Evolutionary conservation across 2,113 vertebrate species (phyloP).

Genomic region (Pelvicachromis taeniatus): DNA sequence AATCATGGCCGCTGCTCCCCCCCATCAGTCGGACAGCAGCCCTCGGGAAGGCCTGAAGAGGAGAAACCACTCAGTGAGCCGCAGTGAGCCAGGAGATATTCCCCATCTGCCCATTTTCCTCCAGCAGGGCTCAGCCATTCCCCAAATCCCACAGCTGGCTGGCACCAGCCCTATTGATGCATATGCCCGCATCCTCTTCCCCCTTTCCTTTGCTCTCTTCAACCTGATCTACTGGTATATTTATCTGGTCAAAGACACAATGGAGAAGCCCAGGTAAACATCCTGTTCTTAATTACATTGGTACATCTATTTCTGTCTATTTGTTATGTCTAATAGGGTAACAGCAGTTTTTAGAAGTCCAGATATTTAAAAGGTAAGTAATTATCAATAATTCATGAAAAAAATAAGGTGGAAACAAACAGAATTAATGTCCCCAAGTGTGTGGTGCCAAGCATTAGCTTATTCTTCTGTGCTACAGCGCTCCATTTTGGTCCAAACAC

Average conservation of each 20-base stretch:
- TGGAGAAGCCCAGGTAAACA: slow-evolving; percentile 75
- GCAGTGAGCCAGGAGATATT: slow-evolving; percentile 59
- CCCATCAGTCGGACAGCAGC: slow-evolving; percentile 71
- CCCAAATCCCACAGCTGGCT: slow-evolving; percentile 66
- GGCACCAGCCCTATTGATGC: slow-evolving; percentile 88
- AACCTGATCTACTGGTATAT: slow-evolving; percentile 90
- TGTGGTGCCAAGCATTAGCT: background rate
- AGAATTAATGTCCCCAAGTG: background rate
- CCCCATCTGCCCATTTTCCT: slow-evolving; percentile 57
- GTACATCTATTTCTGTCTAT: background rate
- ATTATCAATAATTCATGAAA: background rate
- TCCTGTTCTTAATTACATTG: background rate
- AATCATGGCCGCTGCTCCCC: background rate
- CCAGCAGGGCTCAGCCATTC: slow-evolving; percentile 72
- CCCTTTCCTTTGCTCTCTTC: slow-evolving; percentile 87
- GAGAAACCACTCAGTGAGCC: slow-evolving; percentile 76
- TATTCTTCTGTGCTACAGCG: background rate
- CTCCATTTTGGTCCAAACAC: background rate
- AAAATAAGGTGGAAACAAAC: background rate
- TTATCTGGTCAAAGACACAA: slow-evolving; percentile 88
- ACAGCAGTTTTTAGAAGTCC: background rate
- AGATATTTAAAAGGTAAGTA: background rate
- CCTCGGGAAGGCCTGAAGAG: slow-evolving; percentile 81
- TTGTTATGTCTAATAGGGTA: background rate
- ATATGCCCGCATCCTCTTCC: slow-evolving; percentile 88